A percentile compares a stretch with the other conserved stretches of the same genome.
Evolutionary conservation across 2,888 invertebrate species (phyloP).

Genomic region (Acrocyrtus sp.): DNA sequence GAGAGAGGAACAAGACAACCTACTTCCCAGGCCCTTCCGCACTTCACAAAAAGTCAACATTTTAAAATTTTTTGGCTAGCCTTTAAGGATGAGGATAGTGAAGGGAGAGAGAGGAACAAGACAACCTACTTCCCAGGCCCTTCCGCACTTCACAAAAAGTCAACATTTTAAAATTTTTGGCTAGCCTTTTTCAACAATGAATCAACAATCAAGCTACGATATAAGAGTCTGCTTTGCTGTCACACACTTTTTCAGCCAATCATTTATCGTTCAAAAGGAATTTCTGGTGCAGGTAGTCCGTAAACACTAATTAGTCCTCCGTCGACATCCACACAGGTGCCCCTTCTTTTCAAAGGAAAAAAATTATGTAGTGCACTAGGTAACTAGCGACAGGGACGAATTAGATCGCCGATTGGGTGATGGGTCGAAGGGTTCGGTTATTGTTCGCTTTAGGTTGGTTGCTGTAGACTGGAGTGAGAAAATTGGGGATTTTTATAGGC

Average conservation of each 20-base stretch:
- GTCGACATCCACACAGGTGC: too few relatives aligned
- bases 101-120: conserved; percentile 10
- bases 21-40: conserved; percentile 42
- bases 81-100: too few relatives aligned
- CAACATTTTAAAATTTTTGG: too few relatives aligned
- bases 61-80: neutral
- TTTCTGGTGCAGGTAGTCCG: too few relatives aligned
- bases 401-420: neutral
- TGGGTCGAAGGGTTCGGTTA: neutral
- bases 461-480: too few relatives aligned
- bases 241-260: too few relatives aligned
- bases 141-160: conserved; percentile 33
- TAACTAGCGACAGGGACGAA: neutral
- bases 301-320: too few relatives aligned
- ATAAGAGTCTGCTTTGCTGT: too few relatives aligned
- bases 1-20: conserved; percentile 26
- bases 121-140: conserved; percentile 27
- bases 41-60: conserved; percentile 21
- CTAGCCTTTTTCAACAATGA: too few relatives aligned
- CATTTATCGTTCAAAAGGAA: too few relatives aligned
- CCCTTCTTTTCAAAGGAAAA: neutral
- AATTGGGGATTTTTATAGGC: too few relatives aligned
- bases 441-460: neutral
- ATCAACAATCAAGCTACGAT: too few relatives aligned
- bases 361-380: neutral